These are phyloP conservation scores for Desmodus rotundus DNA, from an alignment of 2,113 vertebrate species.

Conservation along the genomic window DNA sequence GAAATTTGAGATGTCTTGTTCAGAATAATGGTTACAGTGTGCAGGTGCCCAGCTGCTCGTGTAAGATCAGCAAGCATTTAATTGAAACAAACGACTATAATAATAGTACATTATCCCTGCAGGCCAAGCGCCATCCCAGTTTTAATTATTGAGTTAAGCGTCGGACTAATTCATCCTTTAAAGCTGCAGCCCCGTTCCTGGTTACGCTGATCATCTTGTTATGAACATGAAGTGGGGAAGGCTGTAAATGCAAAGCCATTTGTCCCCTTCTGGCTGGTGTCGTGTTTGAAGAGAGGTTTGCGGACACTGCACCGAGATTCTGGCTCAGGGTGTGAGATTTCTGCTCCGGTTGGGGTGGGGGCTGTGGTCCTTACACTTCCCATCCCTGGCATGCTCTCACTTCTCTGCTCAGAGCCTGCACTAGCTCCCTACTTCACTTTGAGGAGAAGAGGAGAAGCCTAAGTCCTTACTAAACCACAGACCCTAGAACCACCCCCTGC, in stretches of 20 bases:
- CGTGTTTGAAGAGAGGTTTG: constrained; percentile 56
- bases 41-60: constrained; percentile 98
- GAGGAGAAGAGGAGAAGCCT: neutral
- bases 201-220: constrained; percentile 79
- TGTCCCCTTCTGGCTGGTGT: constrained; percentile 62
- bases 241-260: constrained; percentile 70
- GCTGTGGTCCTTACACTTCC: fast-evolving
- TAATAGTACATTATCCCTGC: constrained; percentile 99
- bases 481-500: too few species aligned
- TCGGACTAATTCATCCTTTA: constrained; percentile 95
- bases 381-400: neutral
- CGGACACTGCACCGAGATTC: neutral
- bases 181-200: constrained; percentile 85
- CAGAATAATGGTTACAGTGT: constrained; percentile 94
- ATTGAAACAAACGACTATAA: constrained; percentile 99
- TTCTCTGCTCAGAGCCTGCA: neutral
- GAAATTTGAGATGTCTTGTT: constrained; percentile 96
- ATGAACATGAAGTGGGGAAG: constrained; percentile 71
- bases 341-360: neutral
- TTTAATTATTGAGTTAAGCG: constrained; percentile 99
- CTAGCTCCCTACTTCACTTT: neutral
- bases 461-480: neutral
- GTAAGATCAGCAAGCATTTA: constrained; percentile 99
- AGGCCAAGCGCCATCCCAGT: constrained; percentile 95
- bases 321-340: neutral